Base-by-base conservation (phyloP, 2,888 invertebrate species). In the Hydroisotoma schaefferi region DNA sequence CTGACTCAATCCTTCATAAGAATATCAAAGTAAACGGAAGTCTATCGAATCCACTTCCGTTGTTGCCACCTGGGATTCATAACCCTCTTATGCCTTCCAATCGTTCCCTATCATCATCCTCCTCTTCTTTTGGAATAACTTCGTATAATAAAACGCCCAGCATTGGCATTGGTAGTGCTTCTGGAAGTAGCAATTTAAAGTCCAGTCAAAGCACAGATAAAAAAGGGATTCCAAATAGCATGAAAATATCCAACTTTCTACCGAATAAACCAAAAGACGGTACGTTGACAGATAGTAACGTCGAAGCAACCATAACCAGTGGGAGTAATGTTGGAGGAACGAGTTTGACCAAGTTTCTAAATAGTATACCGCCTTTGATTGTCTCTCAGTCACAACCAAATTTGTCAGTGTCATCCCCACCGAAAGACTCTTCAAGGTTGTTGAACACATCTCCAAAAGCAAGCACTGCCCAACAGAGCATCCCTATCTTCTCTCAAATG, bases 171-270 rank as follows among this genome's bases (percentile, higher is more conserved):
- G 8, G 4, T 5, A 15, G n/a, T 40, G n/a, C 40, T 15, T 18
- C 15, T 18, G 40, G 5, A 18, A 4, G 8, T 6, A 33, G 33
- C n/a, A n/a, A n/a, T n/a, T n/a, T n/a, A n/a, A n/a, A n/a, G n/a
- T n/a, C n/a, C n/a, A n/a, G n/a, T n/a, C n/a, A n/a, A n/a, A 40
- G 20, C n/a, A 37, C 37, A 10, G 51, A 52, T 23, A 71, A 69
- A 57, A 65, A 63, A 38, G 71, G 63, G 10, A 70, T 70, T 33
- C 69, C 71, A 26, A 67, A 68, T 38, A 68, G 65, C 51, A 70
- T 72, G 70, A 72, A 72, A 48, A 72, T 72, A 18, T 72, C 72
- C n/a, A 72, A 72, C 49, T 72, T 72, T 55, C 57, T 72, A 38
- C 70, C 72, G 1, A 62, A 53, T 51, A 65, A 69, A 43, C 57